phyloP scores from a whole-genome alignment of 2,888 invertebrate genomes.

The Acanthosoma haemorrhoidale region DNA sequence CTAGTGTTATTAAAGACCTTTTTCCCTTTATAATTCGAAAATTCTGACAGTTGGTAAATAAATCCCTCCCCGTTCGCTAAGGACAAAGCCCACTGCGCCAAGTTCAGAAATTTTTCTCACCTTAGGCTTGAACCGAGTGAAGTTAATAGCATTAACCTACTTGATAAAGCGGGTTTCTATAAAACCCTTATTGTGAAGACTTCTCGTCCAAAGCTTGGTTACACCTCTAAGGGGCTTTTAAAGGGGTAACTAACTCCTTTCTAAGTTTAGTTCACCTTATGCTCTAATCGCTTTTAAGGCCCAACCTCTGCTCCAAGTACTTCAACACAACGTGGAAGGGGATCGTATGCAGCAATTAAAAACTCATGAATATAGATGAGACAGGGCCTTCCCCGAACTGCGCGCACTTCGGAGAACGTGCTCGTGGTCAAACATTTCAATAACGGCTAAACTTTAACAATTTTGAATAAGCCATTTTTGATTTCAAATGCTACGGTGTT shows the following conservation, averaged over 20 bases:
- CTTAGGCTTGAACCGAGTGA: neutral
- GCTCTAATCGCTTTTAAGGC: neutral
- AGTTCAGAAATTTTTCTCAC: no score
- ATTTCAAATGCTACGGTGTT: no score
- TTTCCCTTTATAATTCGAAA: no score
- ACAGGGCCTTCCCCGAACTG: neutral
- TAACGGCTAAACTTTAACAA: neutral
- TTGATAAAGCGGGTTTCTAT: neutral
- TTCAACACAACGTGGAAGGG: no score
- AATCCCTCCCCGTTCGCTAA: no score
- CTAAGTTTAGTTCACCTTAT: neutral
- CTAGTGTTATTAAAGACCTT: no score
- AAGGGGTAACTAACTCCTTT: neutral
- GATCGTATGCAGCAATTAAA: neutral
- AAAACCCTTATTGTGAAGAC: neutral
- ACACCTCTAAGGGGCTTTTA: constrained; percentile 1
- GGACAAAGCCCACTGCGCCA: no score
- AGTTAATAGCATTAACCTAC: neutral
- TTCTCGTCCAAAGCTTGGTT: neutral
- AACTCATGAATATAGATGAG: constrained; percentile 1
- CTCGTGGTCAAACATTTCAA: neutral
- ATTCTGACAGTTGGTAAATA: no score
- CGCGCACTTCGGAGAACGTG: neutral
- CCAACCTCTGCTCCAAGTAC: neutral
- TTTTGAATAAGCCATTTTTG: no score